Base-by-base conservation (phyloP, 2,888 invertebrate species). In the Cryptosula pallasiana region DNA sequence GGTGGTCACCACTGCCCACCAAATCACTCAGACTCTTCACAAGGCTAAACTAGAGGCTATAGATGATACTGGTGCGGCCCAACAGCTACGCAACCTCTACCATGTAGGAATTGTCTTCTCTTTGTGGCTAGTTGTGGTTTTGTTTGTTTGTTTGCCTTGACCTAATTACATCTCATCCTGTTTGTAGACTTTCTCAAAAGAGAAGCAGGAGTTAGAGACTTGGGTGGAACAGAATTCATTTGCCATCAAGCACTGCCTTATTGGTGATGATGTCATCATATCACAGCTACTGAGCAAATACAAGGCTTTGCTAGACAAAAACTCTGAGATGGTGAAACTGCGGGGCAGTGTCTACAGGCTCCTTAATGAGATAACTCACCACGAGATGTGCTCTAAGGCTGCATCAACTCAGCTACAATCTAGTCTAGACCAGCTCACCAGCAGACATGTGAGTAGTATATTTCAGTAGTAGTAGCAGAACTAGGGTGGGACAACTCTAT, bases 21-120 rank as follows among this genome's bases (percentile, higher is more conserved):
- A 63, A 32, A n/a, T 27, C 34, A 63, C 63, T 16, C 63, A 63
- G 27, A n/a, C 63, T 32, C 32, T 63, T 5, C 63, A 63, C 63
- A 63, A 63, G 63, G 63, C 63, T 63, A 63, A 63, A 63, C 63
- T 63, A 2, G 63, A 63, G 63, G 63, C 63, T 32, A 63, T 63
- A 32, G 63, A 63, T 32, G 63, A 63, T 13, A 63, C 63, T 16
- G 63, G 63, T 2, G 63, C 63, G 25, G 63, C 63, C 32, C 63
- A 63, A 27, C 63, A 63, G 63, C 32, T 63, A 27, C 63, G 63
- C 32, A 63, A 34, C 32, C 63, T 63, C 13, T 63, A 63, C 32
- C 63, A 63, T 27, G 63, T 63, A 5, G 32, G 32, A 5, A 9
- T 13, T 13, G 45, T 45, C 45, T 13, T 45, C 45, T 13, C 9